A percentile compares a stretch with the other conserved stretches of the same genome.
Evolutionary conservation across 1,140 invertebrate species (phyloP).

Genomic region (Contarinia nasturtii): DNA sequence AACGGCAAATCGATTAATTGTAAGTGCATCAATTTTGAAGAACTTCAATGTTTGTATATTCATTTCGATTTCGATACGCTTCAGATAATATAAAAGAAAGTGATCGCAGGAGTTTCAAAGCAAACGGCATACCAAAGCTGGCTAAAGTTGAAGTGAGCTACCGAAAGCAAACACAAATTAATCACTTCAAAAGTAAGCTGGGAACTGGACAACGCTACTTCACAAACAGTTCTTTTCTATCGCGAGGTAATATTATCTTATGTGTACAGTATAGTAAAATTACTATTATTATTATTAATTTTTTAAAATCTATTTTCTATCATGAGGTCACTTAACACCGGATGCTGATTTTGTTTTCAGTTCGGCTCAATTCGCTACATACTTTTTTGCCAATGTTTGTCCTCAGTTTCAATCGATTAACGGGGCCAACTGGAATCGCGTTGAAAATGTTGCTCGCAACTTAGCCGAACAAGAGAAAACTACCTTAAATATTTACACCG

Average conservation of each 20-base stretch:
- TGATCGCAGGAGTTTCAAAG: constrained; percentile 14
- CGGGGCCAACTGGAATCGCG: constrained; percentile 27
- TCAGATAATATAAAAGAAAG: constrained; percentile 14
- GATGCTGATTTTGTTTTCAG: constrained; percentile 30
- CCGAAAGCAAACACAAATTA: constrained; percentile 15
- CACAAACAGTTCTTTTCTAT: constrained; percentile 20
- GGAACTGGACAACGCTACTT: constrained; percentile 15
- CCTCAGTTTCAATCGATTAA: constrained; percentile 34
- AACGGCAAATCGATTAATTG: constrained; percentile 4
- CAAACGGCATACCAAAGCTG: constrained; percentile 10
- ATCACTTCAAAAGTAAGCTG: constrained; percentile 17
- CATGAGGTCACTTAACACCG: constrained; percentile 31
- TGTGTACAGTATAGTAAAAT: too few species aligned
- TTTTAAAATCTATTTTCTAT: too few species aligned
- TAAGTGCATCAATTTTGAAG: background rate
- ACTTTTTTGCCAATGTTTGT: constrained; percentile 29
- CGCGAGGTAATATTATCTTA: too few species aligned
- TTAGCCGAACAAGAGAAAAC: constrained; percentile 9
- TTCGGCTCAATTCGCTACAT: constrained; percentile 27
- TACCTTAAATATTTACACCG: constrained; percentile 22
- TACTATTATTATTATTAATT: too few species aligned
- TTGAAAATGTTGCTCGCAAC: constrained; percentile 23
- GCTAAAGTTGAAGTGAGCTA: constrained; percentile 9
- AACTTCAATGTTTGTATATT: background rate
- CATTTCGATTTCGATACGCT: constrained; percentile 1